Evolutionary conservation across 2,797 vertebrate species (phyloP), one percentile per base, ranked within the genome.

Genomic region (Hypotaenidia okinawae): DNA sequence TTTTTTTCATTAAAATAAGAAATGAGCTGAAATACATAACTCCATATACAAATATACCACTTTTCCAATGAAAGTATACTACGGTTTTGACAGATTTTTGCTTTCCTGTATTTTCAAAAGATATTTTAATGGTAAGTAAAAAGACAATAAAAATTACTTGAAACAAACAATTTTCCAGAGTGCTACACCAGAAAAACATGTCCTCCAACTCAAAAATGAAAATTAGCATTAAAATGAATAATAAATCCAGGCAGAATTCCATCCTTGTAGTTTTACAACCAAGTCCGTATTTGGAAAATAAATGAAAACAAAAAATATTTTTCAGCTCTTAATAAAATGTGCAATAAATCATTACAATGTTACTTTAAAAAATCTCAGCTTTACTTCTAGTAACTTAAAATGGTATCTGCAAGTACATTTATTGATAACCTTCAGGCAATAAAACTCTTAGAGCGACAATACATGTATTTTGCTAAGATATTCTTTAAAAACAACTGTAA

Each of bases 371-470:
- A 61, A 52, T 3, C 0, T 81, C 21, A 54, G 6, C 75, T 90
- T 93, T 82, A 16, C 39, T 80, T 82, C 52, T 51, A 74, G 49
- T 54, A 90, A 94, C 33, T 94, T 86, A 39, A 73, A 91, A 93
- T 68, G 35, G 66, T 89, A 91, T 92, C 61, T 73, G 12, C 47
- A 88, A 81, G 69, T 86, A 74, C 94, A 63, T 52, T 87, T 78
- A 81, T 43, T 87, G 82, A 92, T 93, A 96, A 95, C 75, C 89
- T 88, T 76, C 30, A 49, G 27, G 76, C 84, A 91, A 79, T 90
- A 94, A 96, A 90, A 76, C 63, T 79, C 63, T 68, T 81, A 78
- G 24, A 69, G n/a, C 62, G 54, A 92, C 55, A 69, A 74, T 51
- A 77, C 49, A 51, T 18, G 25, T 86, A 78, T 86, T 91, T 85